Base-by-base conservation (phyloP, 2,888 invertebrate species). In the Zhuqinia jingwanae region DNA sequence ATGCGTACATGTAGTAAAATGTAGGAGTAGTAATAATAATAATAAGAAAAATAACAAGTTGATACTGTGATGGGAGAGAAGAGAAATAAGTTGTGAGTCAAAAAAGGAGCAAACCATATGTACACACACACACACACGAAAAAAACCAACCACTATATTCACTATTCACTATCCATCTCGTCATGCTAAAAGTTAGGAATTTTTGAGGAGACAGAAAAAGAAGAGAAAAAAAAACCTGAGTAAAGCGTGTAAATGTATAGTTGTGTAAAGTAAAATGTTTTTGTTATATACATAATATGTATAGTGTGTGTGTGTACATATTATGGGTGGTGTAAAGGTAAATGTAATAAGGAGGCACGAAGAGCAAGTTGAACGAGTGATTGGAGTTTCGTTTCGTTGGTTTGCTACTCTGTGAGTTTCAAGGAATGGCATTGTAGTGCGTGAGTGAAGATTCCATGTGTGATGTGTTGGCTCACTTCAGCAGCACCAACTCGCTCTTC, bases 231-330 rank as follows among this genome's bases (percentile, higher is more conserved):
- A 53, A 53, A 53, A 15, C 17, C 2, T 1, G 53, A 53, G 53
- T 17, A 17, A 53, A 53, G 53, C 17, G 53, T n/a, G 53, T 53
- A n/a, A 53, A 53, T 36, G 53, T n/a, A 53, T 53, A 53, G n/a
- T n/a, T n/a, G n/a, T n/a, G n/a, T n/a, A 53, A 17, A 53, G 17
- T 53, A 47, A n/a, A n/a, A 15, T 2, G 11, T 47, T 11, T 47
- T 47, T n/a, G 53, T 2, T 53, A n/a, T 53, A 15, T 36, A 36
- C 17, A 53, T 15, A 17, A 5, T n/a, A 53, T 53, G 17, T n/a
- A 53, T 8, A 36, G 36, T 36, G 36, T 36, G 36, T 53, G 17
- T 53, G 5, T 47, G 47, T 53, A 17, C 8, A 36, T 36, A 36
- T 36, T 36, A 36, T 36, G 36, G 36, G 53, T 47, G 15, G 2